Evolutionary conservation across 23 tunicate genomes (phyloP).

Genomic region (Halocynthia aurantium): DNA sequence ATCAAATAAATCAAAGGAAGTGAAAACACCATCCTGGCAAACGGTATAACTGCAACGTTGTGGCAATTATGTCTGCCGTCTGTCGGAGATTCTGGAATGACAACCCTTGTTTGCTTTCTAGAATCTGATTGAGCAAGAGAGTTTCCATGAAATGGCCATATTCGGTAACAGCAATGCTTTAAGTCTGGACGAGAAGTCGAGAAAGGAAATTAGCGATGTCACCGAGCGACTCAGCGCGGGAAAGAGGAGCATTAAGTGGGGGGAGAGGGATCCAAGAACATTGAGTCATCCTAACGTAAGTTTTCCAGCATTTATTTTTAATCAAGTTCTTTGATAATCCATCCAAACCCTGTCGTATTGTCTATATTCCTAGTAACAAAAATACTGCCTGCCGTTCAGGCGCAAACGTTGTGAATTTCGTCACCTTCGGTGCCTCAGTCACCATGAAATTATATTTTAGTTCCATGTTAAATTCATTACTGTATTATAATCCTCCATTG

Average conservation of each 20-base stretch:
- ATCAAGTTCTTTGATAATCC: not conserved
- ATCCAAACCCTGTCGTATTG: not conserved
- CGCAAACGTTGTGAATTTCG: not conserved
- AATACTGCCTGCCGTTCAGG: not conserved
- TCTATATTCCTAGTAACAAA: no score
- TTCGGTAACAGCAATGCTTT: slow-evolving; percentile 58
- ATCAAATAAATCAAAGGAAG: slow-evolving; percentile 13
- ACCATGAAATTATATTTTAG: no score
- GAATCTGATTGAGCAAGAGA: slow-evolving; percentile 55
- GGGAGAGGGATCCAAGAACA: slow-evolving; percentile 17
- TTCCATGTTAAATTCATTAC: no score
- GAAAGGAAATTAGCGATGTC: slow-evolving; percentile 48
- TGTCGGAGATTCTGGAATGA: not conserved
- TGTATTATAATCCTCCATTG: no score
- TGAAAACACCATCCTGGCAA: slow-evolving; percentile 6
- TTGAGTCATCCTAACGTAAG: slow-evolving; percentile 21
- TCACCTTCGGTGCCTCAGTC: no score
- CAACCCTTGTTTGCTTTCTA: slow-evolving; percentile 10
- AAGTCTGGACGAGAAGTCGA: slow-evolving; percentile 37
- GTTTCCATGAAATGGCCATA: slow-evolving; percentile 80
- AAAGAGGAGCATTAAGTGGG: not conserved
- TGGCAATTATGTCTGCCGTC: not conserved
- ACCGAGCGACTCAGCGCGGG: not conserved
- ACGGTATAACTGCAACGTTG: not conserved
- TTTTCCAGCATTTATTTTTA: not conserved